Base-by-base conservation (phyloP, 1,140 invertebrate species). In the Grapholita molesta region DNA sequence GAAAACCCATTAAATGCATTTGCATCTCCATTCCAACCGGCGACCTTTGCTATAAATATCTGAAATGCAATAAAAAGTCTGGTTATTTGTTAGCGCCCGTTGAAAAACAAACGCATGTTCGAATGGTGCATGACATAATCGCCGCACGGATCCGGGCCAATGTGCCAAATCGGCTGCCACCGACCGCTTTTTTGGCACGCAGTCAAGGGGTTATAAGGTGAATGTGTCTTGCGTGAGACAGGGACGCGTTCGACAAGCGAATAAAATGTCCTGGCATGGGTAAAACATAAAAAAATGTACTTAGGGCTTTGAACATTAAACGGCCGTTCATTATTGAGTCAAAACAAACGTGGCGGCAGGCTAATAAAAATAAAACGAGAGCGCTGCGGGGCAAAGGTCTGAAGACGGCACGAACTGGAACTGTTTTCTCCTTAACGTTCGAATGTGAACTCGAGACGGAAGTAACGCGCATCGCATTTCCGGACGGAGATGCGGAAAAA, bases 81-180 rank as follows among this genome's bases (percentile, higher is more conserved):
- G 48, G 69, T 79, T 82, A 77, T 80, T 78, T 77, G 72, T 80
- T 77, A 77, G 32, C 23, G 68, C 69, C n/a, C 69, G 76, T 75
- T 70, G 78, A 80, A 77, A 76, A 82, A 81, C 75, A 81, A 82
- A 83, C 75, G 71, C 75, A 78, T 73, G 77, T 73, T 77, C 73
- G 71, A 76, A 80, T 83, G 78, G 75, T 83, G 85, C 83, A 89
- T 91, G 89, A 91, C 89, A 90, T 89, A 90, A 91, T 89, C 88
- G 77, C 85, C 78, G 68, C 70, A 83, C 85, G 83, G 83, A 90
- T 89, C 85, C 89, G 83, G 80, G 78, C 78, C 70, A 83, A 66
- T 79, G 85, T 89, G 89, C 89, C 86, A 90, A 85, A 83, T 84
- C 73, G 72, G 72, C 68, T 70, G 77, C 76, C 70, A 72, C 73